Conservation (phyloP, 2,888 invertebrate genomes). For the Meliscaeva auricollis region DNA sequence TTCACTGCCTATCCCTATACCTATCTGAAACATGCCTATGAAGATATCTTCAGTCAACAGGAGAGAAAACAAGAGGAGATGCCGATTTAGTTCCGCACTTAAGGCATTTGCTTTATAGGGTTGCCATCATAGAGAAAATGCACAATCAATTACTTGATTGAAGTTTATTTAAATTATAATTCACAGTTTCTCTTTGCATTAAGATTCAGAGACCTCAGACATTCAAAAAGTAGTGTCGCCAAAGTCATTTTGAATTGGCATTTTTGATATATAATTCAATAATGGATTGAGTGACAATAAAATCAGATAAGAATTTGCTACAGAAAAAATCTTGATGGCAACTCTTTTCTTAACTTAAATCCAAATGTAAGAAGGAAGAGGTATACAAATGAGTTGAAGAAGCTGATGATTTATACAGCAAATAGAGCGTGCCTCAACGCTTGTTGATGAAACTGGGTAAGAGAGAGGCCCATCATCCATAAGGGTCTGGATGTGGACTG, state of each 20-base stretch:
- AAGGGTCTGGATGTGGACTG: slow-evolving; percentile 18
- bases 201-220: no score
- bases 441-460: slow-evolving; percentile 21
- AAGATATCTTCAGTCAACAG: slow-evolving; percentile 75
- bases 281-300: no score
- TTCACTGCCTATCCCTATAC: slow-evolving; percentile 44
- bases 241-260: no score
- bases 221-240: no score
- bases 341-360: not conserved
- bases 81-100: slow-evolving; percentile 72
- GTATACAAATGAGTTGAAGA: slow-evolving; percentile 59
- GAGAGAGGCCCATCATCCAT: no score
- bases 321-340: not conserved
- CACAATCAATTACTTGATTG: not conserved
- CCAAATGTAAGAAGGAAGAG: slow-evolving; percentile 28
- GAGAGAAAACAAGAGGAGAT: slow-evolving; percentile 58
- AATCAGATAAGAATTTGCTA: no score
- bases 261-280: no score
- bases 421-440: slow-evolving; percentile 68
- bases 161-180: no score
- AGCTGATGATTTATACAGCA: slow-evolving; percentile 75
- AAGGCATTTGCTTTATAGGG: slow-evolving; percentile 48
- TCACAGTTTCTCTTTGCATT: no score
- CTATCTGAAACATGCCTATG: slow-evolving; percentile 70
- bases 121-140: slow-evolving; percentile 18